Percentiles rank a stretch among this genome's conserved stretches.
Evolutionary conservation across 2,113 vertebrate species (phyloP).

Genomic region (Rostratula benghalensis): DNA sequence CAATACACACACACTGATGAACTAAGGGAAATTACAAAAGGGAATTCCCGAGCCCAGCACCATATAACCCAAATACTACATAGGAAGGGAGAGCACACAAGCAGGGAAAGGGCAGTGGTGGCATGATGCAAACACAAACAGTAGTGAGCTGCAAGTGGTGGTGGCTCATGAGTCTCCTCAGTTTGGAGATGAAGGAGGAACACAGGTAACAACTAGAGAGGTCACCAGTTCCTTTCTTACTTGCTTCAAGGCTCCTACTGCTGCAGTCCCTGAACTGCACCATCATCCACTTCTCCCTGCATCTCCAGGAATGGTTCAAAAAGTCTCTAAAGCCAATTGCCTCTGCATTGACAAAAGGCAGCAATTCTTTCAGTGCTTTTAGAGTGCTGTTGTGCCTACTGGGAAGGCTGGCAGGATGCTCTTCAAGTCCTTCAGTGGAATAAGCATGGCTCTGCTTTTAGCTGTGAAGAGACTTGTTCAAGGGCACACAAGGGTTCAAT

Average conservation of each 20-base stretch:
- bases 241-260: neutral
- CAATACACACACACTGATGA: neutral
- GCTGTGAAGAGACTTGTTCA: neutral
- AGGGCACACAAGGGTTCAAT: neutral
- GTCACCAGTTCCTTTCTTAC: neutral
- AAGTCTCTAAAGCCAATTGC: neutral
- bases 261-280: neutral
- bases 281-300: neutral
- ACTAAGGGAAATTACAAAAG: neutral
- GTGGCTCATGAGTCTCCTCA: neutral
- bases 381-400: neutral
- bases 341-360: neutral
- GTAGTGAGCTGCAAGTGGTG: neutral
- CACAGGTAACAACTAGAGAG: neutral
- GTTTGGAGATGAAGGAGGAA: neutral
- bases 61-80: neutral
- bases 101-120: neutral
- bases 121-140: neutral
- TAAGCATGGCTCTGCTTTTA: accelerated
- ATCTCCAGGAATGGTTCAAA: neutral
- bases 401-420: neutral
- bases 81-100: neutral
- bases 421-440: neutral
- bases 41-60: neutral
- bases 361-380: neutral